Evolutionary conservation across 2,113 vertebrate genomes (phyloP), one percentile per base, ranked within the genome.

Genomic region (Bettongia penicillata): DNA sequence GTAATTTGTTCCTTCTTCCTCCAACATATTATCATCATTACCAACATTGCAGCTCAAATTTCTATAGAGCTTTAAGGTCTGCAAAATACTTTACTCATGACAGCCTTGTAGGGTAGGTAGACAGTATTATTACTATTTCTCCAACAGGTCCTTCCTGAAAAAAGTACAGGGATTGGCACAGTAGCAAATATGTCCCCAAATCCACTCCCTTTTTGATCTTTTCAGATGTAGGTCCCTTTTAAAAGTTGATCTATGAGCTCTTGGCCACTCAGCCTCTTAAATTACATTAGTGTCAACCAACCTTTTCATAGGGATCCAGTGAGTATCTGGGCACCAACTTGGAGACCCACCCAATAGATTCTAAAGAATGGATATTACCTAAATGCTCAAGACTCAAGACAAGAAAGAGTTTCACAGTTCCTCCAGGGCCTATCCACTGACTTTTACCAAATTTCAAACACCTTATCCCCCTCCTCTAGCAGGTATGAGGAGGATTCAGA

Each of bases 1-100:
- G 68, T 84, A 84, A 84, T 84, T 84, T 84, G 68, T 43, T 84
- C 68, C 68, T 43, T 43, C 68, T 84, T 84, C 68, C 68, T 43
- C n/a, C 68, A 84, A 84, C 68, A 84, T 43, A 84, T 84, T 84
- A 84, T 84, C 68, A 84, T 84, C 68, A 84, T 84, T 84, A 84
- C 68, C 68, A 84, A 84, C 68, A 43, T 43, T 43, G 68, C 68
- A 84, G 68, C 68, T 84, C 68, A 84, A 8, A 84, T 84, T 84
- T 84, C 68, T 84, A 43, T 84, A 84, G 37, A 43, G 19, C 68
- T 84, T 84, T 84, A 84, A 84, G 68, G n/a, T 43, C 43, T n/a
- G 61, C 61, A 77, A n/a, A 77, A n/a, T 57, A 68, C 2, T 61
- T 61, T 77, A 77, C 68, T 84, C 68, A 43, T 43, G 37, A 22